Conservation (phyloP, 2,888 invertebrate genomes). For the Tenthredo distinguenda region DNA sequence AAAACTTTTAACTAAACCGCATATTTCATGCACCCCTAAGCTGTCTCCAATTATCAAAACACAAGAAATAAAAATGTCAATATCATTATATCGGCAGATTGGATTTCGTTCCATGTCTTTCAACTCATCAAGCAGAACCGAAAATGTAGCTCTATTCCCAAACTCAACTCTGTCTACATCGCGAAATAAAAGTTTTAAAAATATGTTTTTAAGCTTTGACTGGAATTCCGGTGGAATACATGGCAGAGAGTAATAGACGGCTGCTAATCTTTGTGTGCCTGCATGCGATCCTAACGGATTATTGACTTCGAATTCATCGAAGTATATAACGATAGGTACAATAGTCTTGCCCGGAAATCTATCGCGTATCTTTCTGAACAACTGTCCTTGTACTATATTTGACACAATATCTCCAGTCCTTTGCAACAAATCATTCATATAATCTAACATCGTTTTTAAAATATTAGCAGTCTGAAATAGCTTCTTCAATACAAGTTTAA, state of each 20-base stretch:
- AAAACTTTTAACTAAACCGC: constrained; percentile 57
- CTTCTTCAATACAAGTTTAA: constrained; percentile 24
- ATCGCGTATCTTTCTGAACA: constrained; percentile 20
- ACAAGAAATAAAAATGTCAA: constrained; percentile 52
- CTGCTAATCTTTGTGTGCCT: neutral
- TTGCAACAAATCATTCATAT: constrained; percentile 25
- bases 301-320: constrained; percentile 39
- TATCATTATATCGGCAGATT: neutral
- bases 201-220: constrained; percentile 40
- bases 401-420: neutral
- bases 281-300: constrained; percentile 35
- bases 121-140: neutral
- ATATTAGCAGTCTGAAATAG: neutral
- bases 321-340: constrained; percentile 41
- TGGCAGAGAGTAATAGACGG: constrained; percentile 44
- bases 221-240: constrained; percentile 31
- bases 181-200: constrained; percentile 22
- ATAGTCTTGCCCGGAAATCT: neutral
- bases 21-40: constrained; percentile 56
- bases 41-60: constrained; percentile 58
- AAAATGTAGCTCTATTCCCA: neutral
- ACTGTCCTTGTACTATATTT: constrained; percentile 7
- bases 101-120: constrained; percentile 4
- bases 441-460: neutral
- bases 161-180: neutral